A percentile compares a stretch with the other conserved stretches of the same genome.
These are phyloP conservation scores for Neoascia interrupta DNA, from an alignment of 2,888 invertebrate species.

Conservation along the genomic window DNA sequence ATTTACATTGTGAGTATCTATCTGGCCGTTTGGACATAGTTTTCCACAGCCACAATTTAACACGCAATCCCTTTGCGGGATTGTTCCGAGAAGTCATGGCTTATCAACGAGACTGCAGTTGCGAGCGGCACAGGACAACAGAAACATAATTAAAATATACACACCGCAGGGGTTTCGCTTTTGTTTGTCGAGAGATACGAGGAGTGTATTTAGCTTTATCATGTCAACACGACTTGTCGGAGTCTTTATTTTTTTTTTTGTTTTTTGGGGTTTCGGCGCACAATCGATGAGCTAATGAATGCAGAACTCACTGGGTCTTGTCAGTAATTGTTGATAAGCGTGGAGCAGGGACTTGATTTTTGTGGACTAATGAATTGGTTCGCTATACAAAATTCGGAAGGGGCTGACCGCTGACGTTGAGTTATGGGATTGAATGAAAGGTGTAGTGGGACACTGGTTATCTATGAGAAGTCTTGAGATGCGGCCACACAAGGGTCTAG, in stretches of 20 bases:
- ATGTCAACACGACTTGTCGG: constrained; percentile 58
- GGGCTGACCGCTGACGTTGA: neutral
- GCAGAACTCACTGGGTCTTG: constrained; percentile 39
- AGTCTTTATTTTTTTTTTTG: no score
- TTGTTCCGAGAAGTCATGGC: constrained; percentile 33
- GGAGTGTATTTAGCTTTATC: constrained; percentile 54
- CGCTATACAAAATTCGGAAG: no score
- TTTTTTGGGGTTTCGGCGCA: neutral
- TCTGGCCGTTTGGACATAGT: constrained; percentile 55
- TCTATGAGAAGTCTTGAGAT: neutral
- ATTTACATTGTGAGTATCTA: constrained; percentile 58
- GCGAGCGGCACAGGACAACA: constrained; percentile 63
- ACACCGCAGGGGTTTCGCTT: constrained; percentile 35
- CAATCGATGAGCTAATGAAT: constrained; percentile 58
- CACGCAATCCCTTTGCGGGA: constrained; percentile 51
- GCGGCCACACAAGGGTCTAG: constrained; percentile 41
- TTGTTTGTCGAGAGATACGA: constrained; percentile 14
- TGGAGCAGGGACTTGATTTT: no score
- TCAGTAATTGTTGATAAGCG: constrained; percentile 59
- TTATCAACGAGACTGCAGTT: constrained; percentile 24
- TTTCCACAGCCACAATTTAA: constrained; percentile 53
- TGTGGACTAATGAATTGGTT: constrained; percentile 59
- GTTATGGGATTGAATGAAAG: constrained; percentile 4
- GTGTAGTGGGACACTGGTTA: constrained; percentile 35
- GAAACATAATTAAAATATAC: constrained; percentile 68